Base-by-base conservation (phyloP, 2,888 invertebrate genomes). In the Galerucella pusilla region DNA sequence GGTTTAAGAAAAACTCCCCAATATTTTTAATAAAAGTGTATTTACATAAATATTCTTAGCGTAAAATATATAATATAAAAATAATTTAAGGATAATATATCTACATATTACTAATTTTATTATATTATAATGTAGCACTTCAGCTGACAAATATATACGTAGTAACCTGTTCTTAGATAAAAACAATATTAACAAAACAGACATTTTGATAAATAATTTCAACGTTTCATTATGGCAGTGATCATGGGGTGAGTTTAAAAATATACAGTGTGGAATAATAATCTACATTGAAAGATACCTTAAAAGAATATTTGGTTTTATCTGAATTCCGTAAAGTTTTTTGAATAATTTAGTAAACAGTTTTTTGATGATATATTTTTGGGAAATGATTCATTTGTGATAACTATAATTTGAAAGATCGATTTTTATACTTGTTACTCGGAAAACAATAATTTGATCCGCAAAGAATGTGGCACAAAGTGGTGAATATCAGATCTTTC, bases 21-120 rank as follows among this genome's bases (percentile, higher is more conserved):
- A 57, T 66, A 25, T 59, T 61, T 9, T 70, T 64, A 70, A 63
- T 63, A 49, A 63, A 16, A 52, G n/a, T 70, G n/a, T 70, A 70
- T 70, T 70, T 70, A 70, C 70, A 70, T 70, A 70, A 70, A 70
- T 70, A 63, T 70, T 45, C 52, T 52, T 57, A 54, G 20, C 70
- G 64, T 70, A 60, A 49, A 70, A 70, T 70, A 35, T 70, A 70
- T 63, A 70, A 52, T 63, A 70, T 12, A 68, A 70, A 70, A 70
- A 70, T 70, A 70, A 70, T 70, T 70, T 70, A 70, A 61, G 45
- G 25, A 49, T 20, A 54, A 46, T 64, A 70, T 70, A 70, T 70
- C 63, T 63, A 70, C 64, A 70, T 54, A 49, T 57, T 68, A 65
- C n/a, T 60, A 14, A 52, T 12, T 60, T 69, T 59, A 28, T 9